Percentiles rank a stretch among this genome's conserved stretches.
These are phyloP conservation scores for Ceratosolen solmsi DNA, from an alignment of 1,140 invertebrate genomes.

Conservation along the genomic window DNA sequence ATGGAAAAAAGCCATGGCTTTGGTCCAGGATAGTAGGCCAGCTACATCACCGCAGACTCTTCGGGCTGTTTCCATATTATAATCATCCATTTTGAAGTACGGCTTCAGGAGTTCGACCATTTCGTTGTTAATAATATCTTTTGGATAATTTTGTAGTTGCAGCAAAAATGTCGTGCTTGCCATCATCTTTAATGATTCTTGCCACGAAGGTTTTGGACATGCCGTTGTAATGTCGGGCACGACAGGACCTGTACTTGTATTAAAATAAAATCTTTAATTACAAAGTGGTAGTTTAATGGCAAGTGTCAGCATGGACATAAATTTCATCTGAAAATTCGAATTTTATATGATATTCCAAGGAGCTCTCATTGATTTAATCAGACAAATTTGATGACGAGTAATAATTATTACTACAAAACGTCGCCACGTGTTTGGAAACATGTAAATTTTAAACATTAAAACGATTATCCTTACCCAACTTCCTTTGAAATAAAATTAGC, in stretches of 20 bases:
- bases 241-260: conserved; percentile 72
- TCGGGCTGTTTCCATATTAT: conserved; percentile 96
- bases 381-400: no score
- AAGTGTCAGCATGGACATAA: no score
- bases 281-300: no score
- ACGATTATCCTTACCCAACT: conserved; percentile 75
- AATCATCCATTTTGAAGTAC: conserved; percentile 95
- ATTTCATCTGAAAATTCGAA: no score
- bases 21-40: conserved; percentile 96
- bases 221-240: conserved; percentile 85
- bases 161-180: conserved; percentile 95
- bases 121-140: conserved; percentile 97
- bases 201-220: conserved; percentile 95
- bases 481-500: conserved; percentile 92
- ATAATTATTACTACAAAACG: no score
- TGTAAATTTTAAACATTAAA: not conserved
- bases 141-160: conserved; percentile 94
- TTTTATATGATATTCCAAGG: no score
- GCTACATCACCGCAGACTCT: conserved; percentile 97
- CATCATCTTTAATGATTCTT: conserved; percentile 98
- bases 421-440: no score
- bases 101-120: conserved; percentile 94
- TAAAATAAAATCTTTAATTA: no score
- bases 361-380: no score
- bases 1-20: conserved; percentile 97